Base-by-base conservation (phyloP, 2,113 vertebrate genomes). In the Cyprinus carpio region DNA sequence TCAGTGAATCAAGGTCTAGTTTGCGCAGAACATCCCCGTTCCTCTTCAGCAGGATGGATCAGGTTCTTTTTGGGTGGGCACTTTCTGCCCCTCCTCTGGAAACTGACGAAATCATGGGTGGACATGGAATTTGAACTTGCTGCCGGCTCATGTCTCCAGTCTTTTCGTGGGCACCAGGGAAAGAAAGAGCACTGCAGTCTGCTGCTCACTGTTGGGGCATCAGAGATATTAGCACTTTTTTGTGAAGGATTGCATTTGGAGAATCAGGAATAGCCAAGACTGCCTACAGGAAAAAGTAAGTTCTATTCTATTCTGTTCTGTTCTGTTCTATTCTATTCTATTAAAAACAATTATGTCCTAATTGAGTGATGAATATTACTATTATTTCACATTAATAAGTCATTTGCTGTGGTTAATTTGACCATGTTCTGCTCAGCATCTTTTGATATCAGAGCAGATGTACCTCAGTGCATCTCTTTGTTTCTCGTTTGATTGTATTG, bases 41-140 rank as follows among this genome's bases (percentile, higher is more conserved):
- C 69, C 10, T 62, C 58, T 71, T 43, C 77, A 23, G 27, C 27
- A 31, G 56, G 6, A 27, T 89, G 89, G 88, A 86, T 86, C 87
- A 84, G 88, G 67, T 83, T 16, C 37, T 67, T 82, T 72, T 81
- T 80, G 81, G 85, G 56, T 40, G 64, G 84, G 76, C 78, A 29
- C 31, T 76, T 67, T 27, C 94, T 87, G 96, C 95, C 94, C 97
- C 96, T 96, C 96, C 92, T 88, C 95, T 93, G 80, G 81, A 85
- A 89, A 56, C 92, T 93, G 94, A 93, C 94, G 94, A 94, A 94
- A 95, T 96, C 94, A 94, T 93, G 93, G 94, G 94, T 95, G 95
- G 94, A 93, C 94, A 92, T 94, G 94, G 95, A 94, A 95, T 96
- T 96, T 97, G 96, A 98, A 97, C 96, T 97, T 96, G 95, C 94